Evolutionary conservation across 2,113 vertebrate genomes (phyloP).

Genomic region (Ageneiosus marmoratus): DNA sequence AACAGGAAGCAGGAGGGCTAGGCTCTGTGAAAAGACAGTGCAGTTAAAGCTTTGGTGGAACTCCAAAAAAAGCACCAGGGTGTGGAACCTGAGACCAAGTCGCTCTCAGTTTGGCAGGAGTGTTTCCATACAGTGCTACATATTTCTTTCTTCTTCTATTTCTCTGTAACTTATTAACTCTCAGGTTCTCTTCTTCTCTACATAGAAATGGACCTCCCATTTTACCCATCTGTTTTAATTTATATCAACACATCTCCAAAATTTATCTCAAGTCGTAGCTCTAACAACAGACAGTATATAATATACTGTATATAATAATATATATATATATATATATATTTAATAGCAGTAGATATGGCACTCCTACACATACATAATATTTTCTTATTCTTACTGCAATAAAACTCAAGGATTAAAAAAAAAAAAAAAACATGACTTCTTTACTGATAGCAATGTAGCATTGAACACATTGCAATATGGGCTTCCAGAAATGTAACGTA

Average conservation of each 20-base stretch:
- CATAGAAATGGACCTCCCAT: not conserved
- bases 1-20: slow-evolving; percentile 78
- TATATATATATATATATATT: no score
- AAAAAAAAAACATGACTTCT: not conserved
- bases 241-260: not conserved
- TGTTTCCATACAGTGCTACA: not conserved
- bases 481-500: not conserved
- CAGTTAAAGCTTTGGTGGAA: slow-evolving; percentile 74
- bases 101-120: slow-evolving; percentile 57
- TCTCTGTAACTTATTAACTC: slow-evolving; percentile 41
- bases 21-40: slow-evolving; percentile 74
- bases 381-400: not conserved
- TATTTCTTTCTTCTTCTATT: slow-evolving; percentile 50
- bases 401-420: not conserved
- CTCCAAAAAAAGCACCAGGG: slow-evolving; percentile 82
- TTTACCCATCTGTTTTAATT: slow-evolving; percentile 12
- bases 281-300: not conserved
- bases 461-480: not conserved
- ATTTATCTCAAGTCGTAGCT: not conserved
- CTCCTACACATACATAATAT: no score
- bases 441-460: not conserved
- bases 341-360: not conserved
- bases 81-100: slow-evolving; percentile 73
- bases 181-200: slow-evolving; percentile 11
- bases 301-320: no score